A percentile compares a stretch with the other conserved stretches of the same genome.
phyloP scores from a whole-genome alignment of 1,140 invertebrate species.

The Lucilia cuprina region DNA sequence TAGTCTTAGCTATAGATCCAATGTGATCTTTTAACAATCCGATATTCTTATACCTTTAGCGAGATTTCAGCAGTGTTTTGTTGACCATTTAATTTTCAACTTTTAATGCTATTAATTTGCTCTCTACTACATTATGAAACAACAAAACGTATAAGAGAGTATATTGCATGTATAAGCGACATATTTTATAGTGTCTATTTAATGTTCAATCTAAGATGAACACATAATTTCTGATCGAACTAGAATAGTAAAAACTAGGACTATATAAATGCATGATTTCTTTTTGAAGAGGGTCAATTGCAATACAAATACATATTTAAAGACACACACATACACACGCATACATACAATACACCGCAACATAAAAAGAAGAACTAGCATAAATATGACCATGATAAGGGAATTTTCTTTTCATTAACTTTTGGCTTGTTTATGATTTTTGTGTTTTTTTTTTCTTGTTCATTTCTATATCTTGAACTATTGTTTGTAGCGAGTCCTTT shows the following conservation, averaged over 20 bases:
- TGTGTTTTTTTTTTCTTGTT: conserved; percentile 15
- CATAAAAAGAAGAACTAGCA: conserved; percentile 4
- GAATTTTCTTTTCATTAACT: conserved; percentile 35
- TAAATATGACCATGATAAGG: conserved; percentile 28
- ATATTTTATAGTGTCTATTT: conserved; percentile 63
- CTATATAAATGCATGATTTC: conserved; percentile 21
- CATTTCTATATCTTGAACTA: too few relatives aligned
- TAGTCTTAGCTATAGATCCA: too few relatives aligned
- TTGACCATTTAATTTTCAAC: too few relatives aligned
- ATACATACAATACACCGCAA: neutral
- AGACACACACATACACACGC: neutral
- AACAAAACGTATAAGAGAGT: neutral
- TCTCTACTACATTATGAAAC: neutral
- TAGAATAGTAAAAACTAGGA: conserved; percentile 29
- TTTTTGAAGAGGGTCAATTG: conserved; percentile 27
- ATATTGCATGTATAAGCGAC: conserved; percentile 57
- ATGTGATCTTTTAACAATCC: too few relatives aligned
- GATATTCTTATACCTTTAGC: too few relatives aligned
- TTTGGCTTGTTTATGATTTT: conserved; percentile 34
- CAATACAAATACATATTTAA: conserved; percentile 1
- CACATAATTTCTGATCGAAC: conserved; percentile 63
- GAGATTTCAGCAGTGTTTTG: too few relatives aligned
- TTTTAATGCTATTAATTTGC: neutral
- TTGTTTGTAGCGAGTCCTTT: neutral
- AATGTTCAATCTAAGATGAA: conserved; percentile 63